phyloP scores from a whole-genome alignment of 2,113 vertebrate species.

The Spea bombifrons region DNA sequence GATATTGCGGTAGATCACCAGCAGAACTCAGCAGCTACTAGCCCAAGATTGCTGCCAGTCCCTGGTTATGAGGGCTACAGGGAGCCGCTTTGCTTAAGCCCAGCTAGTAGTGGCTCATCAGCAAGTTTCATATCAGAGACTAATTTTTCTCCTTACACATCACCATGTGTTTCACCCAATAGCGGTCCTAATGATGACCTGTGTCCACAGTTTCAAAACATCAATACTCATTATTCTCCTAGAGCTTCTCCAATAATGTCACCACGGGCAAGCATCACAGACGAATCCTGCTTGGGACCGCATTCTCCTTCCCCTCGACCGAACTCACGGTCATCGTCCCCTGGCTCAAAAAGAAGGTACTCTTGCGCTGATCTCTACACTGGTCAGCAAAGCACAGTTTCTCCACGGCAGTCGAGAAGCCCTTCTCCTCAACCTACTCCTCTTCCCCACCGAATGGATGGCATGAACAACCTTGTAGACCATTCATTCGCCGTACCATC shows the following conservation, averaged over 20 bases:
- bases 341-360: conserved; percentile 93
- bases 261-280: conserved; percentile 80
- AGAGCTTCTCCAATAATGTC: conserved; percentile 94
- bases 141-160: conserved; percentile 90
- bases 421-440: conserved; percentile 83
- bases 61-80: conserved; percentile 90
- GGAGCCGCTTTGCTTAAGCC: conserved; percentile 95
- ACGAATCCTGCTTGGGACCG: conserved; percentile 82
- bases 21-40: conserved; percentile 68
- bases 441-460: conserved; percentile 64
- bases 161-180: conserved; percentile 95
- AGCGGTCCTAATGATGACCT: conserved; percentile 86
- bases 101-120: conserved; percentile 96
- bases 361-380: conserved; percentile 79
- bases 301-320: conserved; percentile 85
- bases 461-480: conserved; percentile 73
- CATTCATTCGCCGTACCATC: conserved; percentile 80
- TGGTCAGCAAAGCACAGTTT: conserved; percentile 69
- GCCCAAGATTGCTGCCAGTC: conserved; percentile 87
- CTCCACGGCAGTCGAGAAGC: conserved; percentile 83
- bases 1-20: conserved; percentile 78
- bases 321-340: conserved; percentile 89
- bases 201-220: conserved; percentile 91
- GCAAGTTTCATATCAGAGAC: conserved; percentile 98
- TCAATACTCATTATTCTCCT: conserved; percentile 90